phyloP scores from a whole-genome alignment of 2,888 invertebrate genomes.

The Ctenicera cuprea region DNA sequence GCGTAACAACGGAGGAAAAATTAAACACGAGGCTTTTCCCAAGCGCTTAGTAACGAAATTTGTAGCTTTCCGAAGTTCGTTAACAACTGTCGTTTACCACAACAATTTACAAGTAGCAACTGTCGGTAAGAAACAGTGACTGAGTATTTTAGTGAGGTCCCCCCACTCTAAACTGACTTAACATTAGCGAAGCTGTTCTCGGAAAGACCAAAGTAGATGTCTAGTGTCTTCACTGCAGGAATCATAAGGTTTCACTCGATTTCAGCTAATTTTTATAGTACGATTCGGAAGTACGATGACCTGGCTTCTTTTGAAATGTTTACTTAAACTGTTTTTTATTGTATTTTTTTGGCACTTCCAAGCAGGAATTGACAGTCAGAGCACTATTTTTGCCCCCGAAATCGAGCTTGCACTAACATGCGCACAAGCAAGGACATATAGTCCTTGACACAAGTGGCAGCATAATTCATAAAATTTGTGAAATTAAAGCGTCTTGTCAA shows the following conservation, averaged over 20 bases:
- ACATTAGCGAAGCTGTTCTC: conserved; percentile 48
- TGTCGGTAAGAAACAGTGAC: conserved; percentile 53
- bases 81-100: background rate
- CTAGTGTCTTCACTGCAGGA: conserved; percentile 16
- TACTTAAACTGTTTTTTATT: conserved; percentile 5
- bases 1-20: conserved; percentile 8
- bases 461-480: too few relatives aligned
- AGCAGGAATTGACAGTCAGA: background rate
- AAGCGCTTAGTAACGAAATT: conserved; percentile 27
- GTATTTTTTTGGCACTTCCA: background rate
- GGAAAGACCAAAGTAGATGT: conserved; percentile 47
- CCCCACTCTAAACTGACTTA: conserved; percentile 49
- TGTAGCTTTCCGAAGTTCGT: conserved; percentile 6
- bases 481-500: too few relatives aligned
- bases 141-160: conserved; percentile 53
- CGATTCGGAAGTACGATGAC: conserved; percentile 46
- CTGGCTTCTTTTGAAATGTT: conserved; percentile 17
- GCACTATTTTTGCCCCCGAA: background rate
- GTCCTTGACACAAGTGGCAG: too few relatives aligned
- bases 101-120: conserved; percentile 43
- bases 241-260: conserved; percentile 12
- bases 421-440: too few relatives aligned
- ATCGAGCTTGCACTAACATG: background rate
- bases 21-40: conserved; percentile 6
- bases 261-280: conserved; percentile 28